A percentile compares a stretch with the other conserved stretches of the same genome.
These are phyloP conservation scores for Portunus trituberculatus DNA, from an alignment of 1,140 invertebrate genomes.

Conservation along the genomic window DNA sequence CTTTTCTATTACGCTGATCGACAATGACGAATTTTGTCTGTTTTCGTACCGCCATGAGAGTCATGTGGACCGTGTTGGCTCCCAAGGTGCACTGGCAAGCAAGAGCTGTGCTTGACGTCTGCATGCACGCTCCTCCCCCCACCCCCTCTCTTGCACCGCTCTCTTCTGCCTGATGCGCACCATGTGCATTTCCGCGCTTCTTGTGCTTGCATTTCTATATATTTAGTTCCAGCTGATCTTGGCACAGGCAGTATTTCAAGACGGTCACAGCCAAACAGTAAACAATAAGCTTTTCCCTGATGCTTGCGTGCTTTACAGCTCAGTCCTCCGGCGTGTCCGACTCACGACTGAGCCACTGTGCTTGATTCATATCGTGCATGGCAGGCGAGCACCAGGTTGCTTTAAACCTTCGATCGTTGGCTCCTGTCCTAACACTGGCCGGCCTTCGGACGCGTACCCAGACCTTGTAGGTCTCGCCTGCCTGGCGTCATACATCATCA, in stretches of 20 bases:
- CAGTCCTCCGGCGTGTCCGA: constrained; percentile 35
- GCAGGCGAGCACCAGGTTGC: constrained; percentile 33
- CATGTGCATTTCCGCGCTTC: constrained; percentile 41
- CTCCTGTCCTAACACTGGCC: neutral
- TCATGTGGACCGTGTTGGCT: constrained; percentile 68
- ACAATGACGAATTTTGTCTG: constrained; percentile 46
- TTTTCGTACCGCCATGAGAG: constrained; percentile 59
- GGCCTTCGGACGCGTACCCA: constrained; percentile 25
- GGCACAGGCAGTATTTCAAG: neutral
- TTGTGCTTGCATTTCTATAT: neutral
- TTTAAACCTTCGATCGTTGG: constrained; percentile 66
- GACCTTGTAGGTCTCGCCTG: neutral
- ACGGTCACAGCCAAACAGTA: neutral
- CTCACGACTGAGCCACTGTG: constrained; percentile 50
- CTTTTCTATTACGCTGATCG: neutral
- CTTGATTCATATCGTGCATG: constrained; percentile 65
- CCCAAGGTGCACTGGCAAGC: constrained; percentile 71
- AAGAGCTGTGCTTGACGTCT: constrained; percentile 73
- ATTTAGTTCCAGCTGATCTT: neutral
- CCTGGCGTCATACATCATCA: constrained; percentile 6
- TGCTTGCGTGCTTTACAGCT: constrained; percentile 31
- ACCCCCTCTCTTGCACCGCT: constrained; percentile 61
- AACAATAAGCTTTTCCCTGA: neutral
- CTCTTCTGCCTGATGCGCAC: constrained; percentile 71
- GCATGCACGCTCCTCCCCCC: constrained; percentile 70